Conservation (phyloP, 2,113 vertebrate species). For the Actenoides lindsayi region DNA sequence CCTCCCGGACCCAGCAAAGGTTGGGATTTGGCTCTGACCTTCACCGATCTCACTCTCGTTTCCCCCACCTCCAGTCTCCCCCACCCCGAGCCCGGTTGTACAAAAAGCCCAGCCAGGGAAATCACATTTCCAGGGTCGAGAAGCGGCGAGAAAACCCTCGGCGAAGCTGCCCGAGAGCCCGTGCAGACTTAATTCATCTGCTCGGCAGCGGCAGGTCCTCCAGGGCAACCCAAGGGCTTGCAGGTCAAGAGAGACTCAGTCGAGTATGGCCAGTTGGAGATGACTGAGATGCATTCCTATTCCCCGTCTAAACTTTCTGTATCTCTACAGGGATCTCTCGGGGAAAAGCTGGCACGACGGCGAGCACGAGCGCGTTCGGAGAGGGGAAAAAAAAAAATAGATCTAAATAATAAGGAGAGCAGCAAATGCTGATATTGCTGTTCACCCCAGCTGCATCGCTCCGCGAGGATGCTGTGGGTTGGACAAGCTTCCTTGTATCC, state of each 20-base stretch:
- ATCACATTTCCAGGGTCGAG: not conserved
- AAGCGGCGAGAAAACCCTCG: not conserved
- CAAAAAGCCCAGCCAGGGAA: not conserved
- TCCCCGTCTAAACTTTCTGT: not conserved
- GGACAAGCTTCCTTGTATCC: not conserved
- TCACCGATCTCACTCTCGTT: accelerated
- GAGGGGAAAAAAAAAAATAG: not conserved
- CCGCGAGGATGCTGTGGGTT: not conserved
- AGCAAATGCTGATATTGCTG: not conserved
- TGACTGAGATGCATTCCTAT: not conserved
- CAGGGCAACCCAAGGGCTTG: conserved; percentile 1
- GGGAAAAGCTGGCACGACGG: not conserved
- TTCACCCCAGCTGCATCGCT: not conserved
- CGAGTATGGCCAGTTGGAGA: not conserved
- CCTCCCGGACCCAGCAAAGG: not conserved
- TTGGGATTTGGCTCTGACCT: not conserved
- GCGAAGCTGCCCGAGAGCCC: not conserved
- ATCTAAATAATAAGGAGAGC: not conserved
- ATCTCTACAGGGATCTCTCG: not conserved
- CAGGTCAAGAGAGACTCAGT: conserved; percentile 29
- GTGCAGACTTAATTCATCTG: conserved; percentile 31
- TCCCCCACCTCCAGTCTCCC: not conserved
- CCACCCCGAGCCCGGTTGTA: not conserved
- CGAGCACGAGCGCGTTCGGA: not conserved
- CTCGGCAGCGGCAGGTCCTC: not conserved